These are phyloP conservation scores for Spatulosminthurus flaviceps DNA, from an alignment of 2,888 invertebrate genomes.

Conservation along the genomic window DNA sequence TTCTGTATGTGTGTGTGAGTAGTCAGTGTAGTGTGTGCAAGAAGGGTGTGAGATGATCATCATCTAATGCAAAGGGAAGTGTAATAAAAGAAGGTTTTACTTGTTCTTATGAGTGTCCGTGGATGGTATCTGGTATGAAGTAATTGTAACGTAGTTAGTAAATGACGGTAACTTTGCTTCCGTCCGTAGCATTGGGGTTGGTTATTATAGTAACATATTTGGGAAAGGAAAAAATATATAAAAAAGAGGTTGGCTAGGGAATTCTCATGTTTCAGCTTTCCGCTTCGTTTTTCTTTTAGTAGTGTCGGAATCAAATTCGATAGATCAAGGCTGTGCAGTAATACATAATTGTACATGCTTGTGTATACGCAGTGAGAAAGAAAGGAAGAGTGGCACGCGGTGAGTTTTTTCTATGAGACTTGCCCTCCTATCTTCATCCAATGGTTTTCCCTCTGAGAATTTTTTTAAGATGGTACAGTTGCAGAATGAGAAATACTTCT, in stretches of 20 bases:
- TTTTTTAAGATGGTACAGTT: conserved; percentile 18
- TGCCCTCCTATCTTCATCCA: neutral
- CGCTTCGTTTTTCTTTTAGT: neutral
- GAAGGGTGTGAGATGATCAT: no score
- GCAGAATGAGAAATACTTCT: conserved; percentile 27
- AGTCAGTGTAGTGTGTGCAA: no score
- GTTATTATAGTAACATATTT: neutral
- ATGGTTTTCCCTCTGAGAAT: conserved; percentile 25
- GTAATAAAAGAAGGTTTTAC: no score
- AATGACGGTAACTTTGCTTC: no score
- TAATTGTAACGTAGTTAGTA: no score
- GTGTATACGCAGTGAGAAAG: neutral
- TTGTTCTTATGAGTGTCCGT: neutral
- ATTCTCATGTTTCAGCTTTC: conserved; percentile 33
- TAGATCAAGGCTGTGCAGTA: no score
- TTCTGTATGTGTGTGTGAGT: neutral
- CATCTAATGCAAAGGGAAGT: no score
- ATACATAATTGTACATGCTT: neutral
- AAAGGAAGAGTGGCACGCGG: conserved; percentile 16
- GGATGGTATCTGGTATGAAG: neutral
- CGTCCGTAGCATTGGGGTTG: no score
- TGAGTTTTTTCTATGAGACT: neutral
- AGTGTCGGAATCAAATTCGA: conserved; percentile 34
- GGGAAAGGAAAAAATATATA: neutral
- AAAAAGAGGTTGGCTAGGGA: neutral